phyloP scores from a whole-genome alignment of 2,888 invertebrate species.

The Sinelater perroti region DNA sequence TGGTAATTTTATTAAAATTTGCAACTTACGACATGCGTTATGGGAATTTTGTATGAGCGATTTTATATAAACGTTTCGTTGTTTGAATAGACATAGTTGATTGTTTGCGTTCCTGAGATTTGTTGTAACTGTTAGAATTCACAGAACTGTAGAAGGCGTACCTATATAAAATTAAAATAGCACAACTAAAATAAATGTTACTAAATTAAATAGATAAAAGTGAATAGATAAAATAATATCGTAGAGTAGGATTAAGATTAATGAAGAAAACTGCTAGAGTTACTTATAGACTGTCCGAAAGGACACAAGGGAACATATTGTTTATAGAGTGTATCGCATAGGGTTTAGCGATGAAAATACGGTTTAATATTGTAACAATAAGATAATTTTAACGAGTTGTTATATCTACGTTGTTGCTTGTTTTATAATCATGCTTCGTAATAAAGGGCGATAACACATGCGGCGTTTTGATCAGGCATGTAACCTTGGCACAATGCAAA shows the following conservation, averaged over 20 bases:
- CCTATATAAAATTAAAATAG: slow-evolving; percentile 25
- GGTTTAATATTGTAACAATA: slow-evolving; percentile 28
- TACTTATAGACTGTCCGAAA: slow-evolving; percentile 47
- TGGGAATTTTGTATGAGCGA: not conserved
- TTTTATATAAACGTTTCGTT: slow-evolving; percentile 8
- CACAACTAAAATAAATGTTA: slow-evolving; percentile 32
- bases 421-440: slow-evolving; percentile 49
- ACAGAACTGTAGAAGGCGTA: slow-evolving; percentile 21
- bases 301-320: slow-evolving; percentile 48
- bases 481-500: no score
- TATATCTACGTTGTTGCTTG: slow-evolving; percentile 49
- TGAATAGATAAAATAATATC: slow-evolving; percentile 29
- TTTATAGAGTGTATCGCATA: slow-evolving; percentile 45
- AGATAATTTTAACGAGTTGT: slow-evolving; percentile 41
- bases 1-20: not conserved
- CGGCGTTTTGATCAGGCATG: no score
- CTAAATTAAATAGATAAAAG: slow-evolving; percentile 23
- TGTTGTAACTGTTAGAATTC: slow-evolving; percentile 9
- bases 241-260: slow-evolving; percentile 14
- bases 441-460: slow-evolving; percentile 32
- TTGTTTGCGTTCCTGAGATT: slow-evolving; percentile 13
- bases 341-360: slow-evolving; percentile 30
- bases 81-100: slow-evolving; percentile 8
- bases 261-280: slow-evolving; percentile 21
- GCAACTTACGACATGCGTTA: not conserved